A percentile compares a stretch with the other conserved stretches of the same genome.
These are phyloP conservation scores for Incurvaria masculella DNA, from an alignment of 2,888 invertebrate genomes.

Conservation along the genomic window DNA sequence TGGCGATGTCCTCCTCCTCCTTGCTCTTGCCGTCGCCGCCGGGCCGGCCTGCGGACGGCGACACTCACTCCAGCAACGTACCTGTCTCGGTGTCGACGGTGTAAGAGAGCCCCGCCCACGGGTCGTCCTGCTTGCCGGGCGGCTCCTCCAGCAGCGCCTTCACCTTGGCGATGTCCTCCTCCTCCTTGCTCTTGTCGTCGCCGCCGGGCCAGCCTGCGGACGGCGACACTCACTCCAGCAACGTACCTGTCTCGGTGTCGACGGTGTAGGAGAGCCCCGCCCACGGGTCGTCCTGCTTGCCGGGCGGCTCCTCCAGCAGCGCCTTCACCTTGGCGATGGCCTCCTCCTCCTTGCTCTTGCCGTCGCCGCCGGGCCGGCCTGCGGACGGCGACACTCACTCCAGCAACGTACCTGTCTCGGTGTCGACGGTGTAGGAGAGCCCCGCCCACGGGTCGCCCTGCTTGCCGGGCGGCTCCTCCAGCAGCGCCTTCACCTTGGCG, in stretches of 20 bases:
- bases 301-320: conserved; percentile 48
- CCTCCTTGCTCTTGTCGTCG: conserved; percentile 31
- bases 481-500: conserved; percentile 68
- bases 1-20: conserved; percentile 61
- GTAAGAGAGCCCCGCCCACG: conserved; percentile 80
- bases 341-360: conserved; percentile 42
- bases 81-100: conserved; percentile 87
- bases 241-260: conserved; percentile 88
- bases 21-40: too few relatives aligned
- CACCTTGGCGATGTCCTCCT: conserved; percentile 67
- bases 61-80: too few relatives aligned
- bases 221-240: too few relatives aligned
- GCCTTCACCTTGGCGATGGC: conserved; percentile 72
- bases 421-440: conserved; percentile 78
- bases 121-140: conserved; percentile 60
- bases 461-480: conserved; percentile 46
- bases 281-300: conserved; percentile 72
- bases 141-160: conserved; percentile 60
- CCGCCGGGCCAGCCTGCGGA: too few relatives aligned
- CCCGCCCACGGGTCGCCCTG: conserved; percentile 77
- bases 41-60: too few relatives aligned
- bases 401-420: conserved; percentile 91
- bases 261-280: conserved; percentile 78
- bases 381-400: too few relatives aligned
- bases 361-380: too few relatives aligned